phyloP scores from a whole-genome alignment of 2,797 vertebrate species.

The Syngnathus acus region DNA sequence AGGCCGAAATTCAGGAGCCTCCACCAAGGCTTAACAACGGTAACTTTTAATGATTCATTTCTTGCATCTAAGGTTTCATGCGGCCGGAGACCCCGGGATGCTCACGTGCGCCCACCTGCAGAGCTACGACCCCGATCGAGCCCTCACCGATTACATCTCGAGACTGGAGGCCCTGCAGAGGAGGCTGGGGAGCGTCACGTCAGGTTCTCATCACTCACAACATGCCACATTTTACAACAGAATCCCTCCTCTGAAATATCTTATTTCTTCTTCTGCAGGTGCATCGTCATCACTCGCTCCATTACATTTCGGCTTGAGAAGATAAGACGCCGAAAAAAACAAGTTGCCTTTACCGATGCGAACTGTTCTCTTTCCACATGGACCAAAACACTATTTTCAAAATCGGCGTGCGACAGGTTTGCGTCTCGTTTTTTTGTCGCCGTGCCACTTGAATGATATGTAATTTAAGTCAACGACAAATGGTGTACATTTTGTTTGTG shows the following conservation, averaged over 20 bases:
- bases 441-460: constrained; percentile 73
- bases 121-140: constrained; percentile 91
- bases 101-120: constrained; percentile 86
- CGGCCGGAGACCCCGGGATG: constrained; percentile 67
- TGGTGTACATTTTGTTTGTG: constrained; percentile 91
- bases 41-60: neutral
- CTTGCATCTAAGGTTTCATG: constrained; percentile 66
- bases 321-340: constrained; percentile 68
- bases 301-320: constrained; percentile 83
- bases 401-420: constrained; percentile 50
- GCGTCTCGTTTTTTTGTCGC: constrained; percentile 64
- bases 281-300: constrained; percentile 70
- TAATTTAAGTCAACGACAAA: constrained; percentile 71
- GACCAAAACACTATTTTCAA: constrained; percentile 76
- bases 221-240: neutral
- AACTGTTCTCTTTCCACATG: constrained; percentile 67
- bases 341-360: constrained; percentile 76
- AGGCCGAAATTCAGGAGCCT: neutral
- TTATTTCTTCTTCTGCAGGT: constrained; percentile 61
- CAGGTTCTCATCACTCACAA: constrained; percentile 66
- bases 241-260: neutral
- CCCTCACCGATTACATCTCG: constrained; percentile 90
- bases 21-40: neutral
- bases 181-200: constrained; percentile 84
- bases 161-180: constrained; percentile 90